Percentiles rank a stretch among this genome's conserved stretches.
Evolutionary conservation across 2,113 vertebrate genomes (phyloP).

Genomic region (Gadus macrocephalus): DNA sequence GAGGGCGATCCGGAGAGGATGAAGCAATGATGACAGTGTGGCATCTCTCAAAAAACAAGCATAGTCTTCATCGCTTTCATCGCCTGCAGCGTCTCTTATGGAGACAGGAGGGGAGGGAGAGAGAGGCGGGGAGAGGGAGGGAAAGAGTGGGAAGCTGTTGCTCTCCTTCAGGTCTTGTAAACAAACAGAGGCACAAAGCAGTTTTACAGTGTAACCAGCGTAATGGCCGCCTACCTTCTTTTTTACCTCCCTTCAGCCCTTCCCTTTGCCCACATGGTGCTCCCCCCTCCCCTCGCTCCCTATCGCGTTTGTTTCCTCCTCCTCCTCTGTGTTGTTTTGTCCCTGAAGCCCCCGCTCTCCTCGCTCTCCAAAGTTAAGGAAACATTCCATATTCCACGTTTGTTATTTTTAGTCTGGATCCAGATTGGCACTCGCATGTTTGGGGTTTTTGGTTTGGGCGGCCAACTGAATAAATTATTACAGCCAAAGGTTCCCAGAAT

Average conservation of each 20-base stretch:
- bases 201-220: too few species aligned
- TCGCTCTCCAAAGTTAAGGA: too few species aligned
- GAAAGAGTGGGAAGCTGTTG: background rate
- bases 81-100: slow-evolving; percentile 46
- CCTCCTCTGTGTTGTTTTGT: background rate
- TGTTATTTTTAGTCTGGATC: background rate
- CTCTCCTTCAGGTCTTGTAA: too few species aligned
- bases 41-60: slow-evolving; percentile 28
- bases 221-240: too few species aligned
- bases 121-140: background rate
- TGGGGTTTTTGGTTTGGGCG: background rate
- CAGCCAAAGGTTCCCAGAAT: slow-evolving; percentile 10
- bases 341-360: background rate
- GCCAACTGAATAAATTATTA: background rate
- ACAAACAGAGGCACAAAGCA: too few species aligned
- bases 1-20: slow-evolving; percentile 17
- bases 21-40: background rate
- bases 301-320: background rate
- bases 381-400: background rate
- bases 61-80: slow-evolving; percentile 36
- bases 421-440: background rate
- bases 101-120: slow-evolving; percentile 34
- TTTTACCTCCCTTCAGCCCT: too few species aligned
- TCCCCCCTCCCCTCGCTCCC: too few species aligned
- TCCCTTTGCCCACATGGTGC: too few species aligned